Base-by-base conservation (phyloP, 1,140 invertebrate genomes). In the Ganaspis sp. region DNA sequence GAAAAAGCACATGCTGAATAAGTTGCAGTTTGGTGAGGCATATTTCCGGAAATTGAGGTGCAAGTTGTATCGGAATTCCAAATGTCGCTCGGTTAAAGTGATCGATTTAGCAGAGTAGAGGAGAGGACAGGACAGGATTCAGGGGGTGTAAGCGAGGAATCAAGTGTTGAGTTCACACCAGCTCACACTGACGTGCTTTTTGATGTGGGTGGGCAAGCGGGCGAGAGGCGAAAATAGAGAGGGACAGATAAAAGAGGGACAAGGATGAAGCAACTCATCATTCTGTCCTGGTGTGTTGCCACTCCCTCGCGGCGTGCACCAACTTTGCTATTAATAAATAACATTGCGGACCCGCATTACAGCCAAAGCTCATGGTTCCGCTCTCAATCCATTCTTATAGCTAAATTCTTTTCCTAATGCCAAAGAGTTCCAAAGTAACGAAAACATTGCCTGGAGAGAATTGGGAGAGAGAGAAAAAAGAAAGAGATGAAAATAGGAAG, bases 241-340 rank as follows among this genome's bases (percentile, higher is more conserved):
- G 49, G 23, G 23, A 53, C 49, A 53, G 58, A 45, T 49, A 72
- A 34, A 37, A 79, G 26, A 21, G 72, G 75, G 73, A 26, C 53
- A 53, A 38, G 49, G 74, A 79, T 74, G 74, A 76, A 79, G 72
- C 53, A 74, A 72, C 72, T 54, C 73, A 70, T 80, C 78, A 80
- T 75, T 77, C 74, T 75, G 74, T 77, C 75, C 70, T 70, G 45
- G 58, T 75, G 74, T 75, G 74, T 73, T 74, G 75, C 78, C 78
- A 80, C 78, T 77, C 78, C 78, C 78, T 80, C 71, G 70, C 42
- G 17, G 71, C 42, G 42, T 72, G 72, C 74, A 75, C 73, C 74
- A 77, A 77, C 75, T 77, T 80, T 77, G 75, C 78, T 80, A 80
- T 80, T 80, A 80, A 80, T 80, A 80, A 80, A 77, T 80, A 80